Percentiles rank a stretch among this genome's conserved stretches.
These are phyloP conservation scores for Spongilla lacustris DNA, from an alignment of 37 sponge, comb jelly and placozoan species.

Conservation along the genomic window DNA sequence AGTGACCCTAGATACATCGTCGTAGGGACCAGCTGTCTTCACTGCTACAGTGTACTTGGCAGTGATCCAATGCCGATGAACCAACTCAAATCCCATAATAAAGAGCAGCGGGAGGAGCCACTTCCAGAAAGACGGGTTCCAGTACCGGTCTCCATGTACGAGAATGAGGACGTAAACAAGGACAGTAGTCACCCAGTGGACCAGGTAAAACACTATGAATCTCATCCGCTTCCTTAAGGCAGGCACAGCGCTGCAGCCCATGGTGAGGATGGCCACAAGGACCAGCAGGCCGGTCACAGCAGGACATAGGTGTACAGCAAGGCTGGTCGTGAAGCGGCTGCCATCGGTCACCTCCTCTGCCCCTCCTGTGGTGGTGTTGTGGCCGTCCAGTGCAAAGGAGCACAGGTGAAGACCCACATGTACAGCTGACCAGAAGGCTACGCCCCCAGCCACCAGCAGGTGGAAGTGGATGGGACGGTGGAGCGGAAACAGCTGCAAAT, in stretches of 20 bases:
- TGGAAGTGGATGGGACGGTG: slow-evolving; percentile 15
- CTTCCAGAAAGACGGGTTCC: slow-evolving; percentile 65
- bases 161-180: slow-evolving; percentile 44
- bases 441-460: slow-evolving; percentile 9
- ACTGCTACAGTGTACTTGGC: slow-evolving; percentile 6
- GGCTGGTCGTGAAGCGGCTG: slow-evolving; percentile 11
- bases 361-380: background rate
- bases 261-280: slow-evolving; percentile 11
- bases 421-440: slow-evolving; percentile 36
- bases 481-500: background rate
- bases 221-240: slow-evolving; percentile 14
- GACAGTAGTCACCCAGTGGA: slow-evolving; percentile 32
- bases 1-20: slow-evolving; percentile 30
- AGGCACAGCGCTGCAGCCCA: slow-evolving; percentile 31
- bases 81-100: slow-evolving; percentile 33
- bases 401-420: slow-evolving; percentile 37
- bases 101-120: slow-evolving; percentile 55
- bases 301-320: slow-evolving; percentile 19
- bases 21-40: slow-evolving; percentile 37
- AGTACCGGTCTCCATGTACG: slow-evolving; percentile 52
- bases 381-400: slow-evolving; percentile 46
- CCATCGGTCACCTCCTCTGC: background rate
- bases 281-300: slow-evolving; percentile 44
- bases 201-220: slow-evolving; percentile 55
- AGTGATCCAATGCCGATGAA: slow-evolving; percentile 20